Evolutionary conservation across 2,113 vertebrate genomes (phyloP).

Genomic region (Nanorana parkeri): DNA sequence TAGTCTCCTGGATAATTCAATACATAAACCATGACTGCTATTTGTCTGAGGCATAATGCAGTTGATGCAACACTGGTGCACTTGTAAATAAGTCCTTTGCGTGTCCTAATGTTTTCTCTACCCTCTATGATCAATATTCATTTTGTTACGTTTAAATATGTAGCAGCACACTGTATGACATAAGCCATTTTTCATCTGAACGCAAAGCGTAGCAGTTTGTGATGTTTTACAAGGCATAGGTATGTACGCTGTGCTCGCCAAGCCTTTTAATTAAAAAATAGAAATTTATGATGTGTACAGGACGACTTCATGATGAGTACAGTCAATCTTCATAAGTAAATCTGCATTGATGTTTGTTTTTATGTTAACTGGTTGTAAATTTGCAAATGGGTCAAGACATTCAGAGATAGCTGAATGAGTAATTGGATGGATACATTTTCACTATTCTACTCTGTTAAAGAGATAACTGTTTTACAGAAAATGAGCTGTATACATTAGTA

Average conservation of each 20-base stretch:
- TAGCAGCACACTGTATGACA: background rate
- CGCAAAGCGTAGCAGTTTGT: background rate
- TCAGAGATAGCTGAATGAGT: background rate
- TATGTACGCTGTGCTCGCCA: background rate
- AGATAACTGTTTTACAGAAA: background rate
- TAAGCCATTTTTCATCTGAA: background rate
- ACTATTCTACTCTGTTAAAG: background rate
- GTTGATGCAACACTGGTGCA: background rate
- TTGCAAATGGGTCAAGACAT: background rate
- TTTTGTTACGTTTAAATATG: constrained; percentile 14
- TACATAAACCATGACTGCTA: constrained; percentile 33
- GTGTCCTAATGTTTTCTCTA: constrained; percentile 16
- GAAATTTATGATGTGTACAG: background rate
- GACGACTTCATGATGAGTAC: background rate
- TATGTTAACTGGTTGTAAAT: constrained; percentile 12
- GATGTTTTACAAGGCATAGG: background rate
- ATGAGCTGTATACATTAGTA: background rate
- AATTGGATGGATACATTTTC: background rate
- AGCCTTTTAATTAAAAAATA: background rate
- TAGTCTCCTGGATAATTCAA: constrained; percentile 36
- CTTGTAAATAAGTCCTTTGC: constrained; percentile 18
- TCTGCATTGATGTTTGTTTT: constrained; percentile 16
- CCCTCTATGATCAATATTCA: constrained; percentile 16
- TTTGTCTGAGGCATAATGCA: constrained; percentile 18
- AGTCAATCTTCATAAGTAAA: constrained; percentile 8